Evolutionary conservation across 2,113 vertebrate genomes (phyloP).

Genomic region (Saccopteryx bilineata): DNA sequence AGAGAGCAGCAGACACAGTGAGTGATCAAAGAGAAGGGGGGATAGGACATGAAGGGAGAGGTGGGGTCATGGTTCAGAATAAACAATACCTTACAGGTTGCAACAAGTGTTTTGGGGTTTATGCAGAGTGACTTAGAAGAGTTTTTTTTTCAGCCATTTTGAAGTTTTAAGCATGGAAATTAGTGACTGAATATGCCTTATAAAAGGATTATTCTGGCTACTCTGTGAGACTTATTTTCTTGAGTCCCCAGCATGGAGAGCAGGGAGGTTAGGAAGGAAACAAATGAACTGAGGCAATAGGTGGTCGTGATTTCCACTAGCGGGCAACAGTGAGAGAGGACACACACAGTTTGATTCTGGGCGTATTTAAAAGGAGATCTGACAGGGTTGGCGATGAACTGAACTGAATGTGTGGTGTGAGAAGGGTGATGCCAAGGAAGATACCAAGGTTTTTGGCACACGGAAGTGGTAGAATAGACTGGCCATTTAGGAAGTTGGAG

Average conservation of each 20-base stretch:
- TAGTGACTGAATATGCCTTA: neutral
- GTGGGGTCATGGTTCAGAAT: fast-evolving
- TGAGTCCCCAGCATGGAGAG: neutral
- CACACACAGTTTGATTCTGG: neutral
- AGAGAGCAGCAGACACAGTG: neutral
- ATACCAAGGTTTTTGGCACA: neutral
- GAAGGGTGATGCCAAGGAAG: neutral
- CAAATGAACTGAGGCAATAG: neutral
- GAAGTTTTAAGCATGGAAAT: neutral
- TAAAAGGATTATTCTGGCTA: neutral
- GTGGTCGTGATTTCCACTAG: neutral
- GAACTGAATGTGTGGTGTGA: neutral
- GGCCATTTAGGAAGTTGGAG: neutral
- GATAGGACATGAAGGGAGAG: neutral
- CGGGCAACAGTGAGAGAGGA: neutral
- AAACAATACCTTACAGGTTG: fast-evolving
- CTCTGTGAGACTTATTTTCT: neutral
- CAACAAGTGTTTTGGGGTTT: neutral
- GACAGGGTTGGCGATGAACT: neutral
- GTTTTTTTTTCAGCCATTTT: neutral
- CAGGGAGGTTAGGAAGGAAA: neutral
- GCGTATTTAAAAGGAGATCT: neutral
- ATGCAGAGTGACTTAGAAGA: neutral
- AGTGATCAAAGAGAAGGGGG: neutral
- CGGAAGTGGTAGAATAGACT: neutral